phyloP scores from a whole-genome alignment of 1,140 invertebrate genomes.

The Saccostrea echinata region DNA sequence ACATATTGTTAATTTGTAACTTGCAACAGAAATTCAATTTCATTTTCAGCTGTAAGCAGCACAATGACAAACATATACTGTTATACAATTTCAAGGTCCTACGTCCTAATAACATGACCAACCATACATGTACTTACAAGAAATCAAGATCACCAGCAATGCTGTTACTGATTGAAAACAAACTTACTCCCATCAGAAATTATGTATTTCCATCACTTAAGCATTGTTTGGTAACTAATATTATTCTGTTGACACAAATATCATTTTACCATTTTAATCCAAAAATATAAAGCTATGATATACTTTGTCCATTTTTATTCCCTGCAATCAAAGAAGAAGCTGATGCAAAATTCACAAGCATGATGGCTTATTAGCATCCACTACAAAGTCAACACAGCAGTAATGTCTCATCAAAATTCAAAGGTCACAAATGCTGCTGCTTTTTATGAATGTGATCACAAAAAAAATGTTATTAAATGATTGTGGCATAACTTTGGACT shows the following conservation, averaged over 20 bases:
- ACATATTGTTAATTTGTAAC: not conserved
- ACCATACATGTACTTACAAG: not conserved
- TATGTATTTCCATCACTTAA: not conserved
- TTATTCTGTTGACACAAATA: too few relatives aligned
- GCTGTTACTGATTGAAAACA: slow-evolving; percentile 31
- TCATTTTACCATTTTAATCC: not conserved
- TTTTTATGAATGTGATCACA: too few relatives aligned
- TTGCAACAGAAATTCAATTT: not conserved
- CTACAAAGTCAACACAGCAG: slow-evolving; percentile 14
- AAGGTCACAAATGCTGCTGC: too few relatives aligned
- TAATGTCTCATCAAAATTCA: not conserved
- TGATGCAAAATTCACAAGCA: not conserved
- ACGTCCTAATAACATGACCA: not conserved
- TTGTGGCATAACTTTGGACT: not conserved
- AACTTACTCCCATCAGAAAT: not conserved
- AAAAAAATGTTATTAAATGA: too few relatives aligned
- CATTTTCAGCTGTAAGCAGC: not conserved
- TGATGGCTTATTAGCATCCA: slow-evolving; percentile 7
- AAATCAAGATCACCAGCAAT: slow-evolving; percentile 22
- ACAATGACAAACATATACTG: not conserved
- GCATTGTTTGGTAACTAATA: not conserved
- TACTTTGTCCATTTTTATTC: not conserved
- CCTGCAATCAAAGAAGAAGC: not conserved
- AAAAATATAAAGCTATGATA: not conserved
- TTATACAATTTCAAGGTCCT: not conserved